Evolutionary conservation across 2,888 invertebrate species (phyloP).

Genomic region (Cataglyphis altisquamis): DNA sequence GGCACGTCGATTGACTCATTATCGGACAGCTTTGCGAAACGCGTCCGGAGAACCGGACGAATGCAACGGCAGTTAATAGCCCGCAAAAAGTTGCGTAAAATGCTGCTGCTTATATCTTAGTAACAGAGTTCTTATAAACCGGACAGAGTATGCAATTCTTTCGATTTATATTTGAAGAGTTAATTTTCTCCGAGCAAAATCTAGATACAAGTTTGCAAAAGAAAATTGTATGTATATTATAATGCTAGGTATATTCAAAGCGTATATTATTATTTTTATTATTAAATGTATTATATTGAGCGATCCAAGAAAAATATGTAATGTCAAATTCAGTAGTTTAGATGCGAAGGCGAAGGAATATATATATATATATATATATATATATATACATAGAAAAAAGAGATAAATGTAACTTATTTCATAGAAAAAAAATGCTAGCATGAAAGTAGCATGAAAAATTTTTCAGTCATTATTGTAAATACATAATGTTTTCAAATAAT

Average conservation of each 20-base stretch:
- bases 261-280: slow-evolving; percentile 6
- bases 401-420: background rate
- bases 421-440: background rate
- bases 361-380: background rate
- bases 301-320: background rate
- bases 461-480: background rate
- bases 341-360: background rate
- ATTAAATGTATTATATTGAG: background rate
- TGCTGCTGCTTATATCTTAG: slow-evolving; percentile 1
- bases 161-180: background rate
- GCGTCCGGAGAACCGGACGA: slow-evolving; percentile 36
- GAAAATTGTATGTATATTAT: background rate
- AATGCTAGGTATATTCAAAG: background rate
- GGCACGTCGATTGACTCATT: slow-evolving; percentile 48
- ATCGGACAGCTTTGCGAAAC: slow-evolving; percentile 41
- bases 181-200: background rate
- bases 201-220: background rate
- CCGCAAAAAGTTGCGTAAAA: slow-evolving; percentile 45
- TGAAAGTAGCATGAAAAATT: background rate
- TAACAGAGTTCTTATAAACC: background rate
- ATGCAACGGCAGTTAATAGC: slow-evolving; percentile 12
- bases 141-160: background rate
- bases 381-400: background rate
- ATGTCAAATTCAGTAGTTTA: background rate
- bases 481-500: too few relatives aligned